These are phyloP conservation scores for Carcharodon carcharias DNA, from an alignment of 2,797 vertebrate genomes.

Conservation along the genomic window DNA sequence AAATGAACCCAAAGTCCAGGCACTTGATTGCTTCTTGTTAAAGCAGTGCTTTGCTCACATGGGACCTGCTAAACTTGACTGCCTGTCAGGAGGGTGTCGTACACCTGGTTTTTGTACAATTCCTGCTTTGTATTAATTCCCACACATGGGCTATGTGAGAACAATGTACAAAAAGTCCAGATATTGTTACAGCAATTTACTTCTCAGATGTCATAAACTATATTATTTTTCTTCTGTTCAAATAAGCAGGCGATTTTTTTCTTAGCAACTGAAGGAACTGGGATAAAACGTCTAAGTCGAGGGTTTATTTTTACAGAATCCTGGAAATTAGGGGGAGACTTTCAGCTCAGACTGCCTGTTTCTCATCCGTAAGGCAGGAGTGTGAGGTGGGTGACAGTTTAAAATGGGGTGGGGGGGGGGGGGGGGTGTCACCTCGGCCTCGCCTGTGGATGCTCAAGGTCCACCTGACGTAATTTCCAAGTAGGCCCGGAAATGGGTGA, in stretches of 20 bases:
- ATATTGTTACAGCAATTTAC: slow-evolving; percentile 25
- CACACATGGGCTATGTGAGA: background rate
- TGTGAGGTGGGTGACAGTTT: background rate
- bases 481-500: background rate
- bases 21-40: slow-evolving; percentile 33
- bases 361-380: too few species aligned
- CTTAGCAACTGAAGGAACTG: background rate
- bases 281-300: background rate
- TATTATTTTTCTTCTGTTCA: slow-evolving; percentile 5
- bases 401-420: background rate
- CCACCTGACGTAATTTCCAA: background rate
- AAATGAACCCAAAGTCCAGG: slow-evolving; percentile 4
- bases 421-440: background rate
- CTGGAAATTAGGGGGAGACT: background rate
- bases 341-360: background rate
- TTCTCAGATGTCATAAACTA: slow-evolving; percentile 9
- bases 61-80: background rate
- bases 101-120: slow-evolving; percentile 30
- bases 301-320: background rate
- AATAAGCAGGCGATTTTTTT: background rate
- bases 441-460: background rate
- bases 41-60: background rate
- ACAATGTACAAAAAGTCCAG: background rate
- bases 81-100: background rate
- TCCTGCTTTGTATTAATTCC: slow-evolving; percentile 28